A percentile compares a stretch with the other conserved stretches of the same genome.
phyloP scores from a whole-genome alignment of 2,113 vertebrate genomes.

The Meriones unguiculatus region DNA sequence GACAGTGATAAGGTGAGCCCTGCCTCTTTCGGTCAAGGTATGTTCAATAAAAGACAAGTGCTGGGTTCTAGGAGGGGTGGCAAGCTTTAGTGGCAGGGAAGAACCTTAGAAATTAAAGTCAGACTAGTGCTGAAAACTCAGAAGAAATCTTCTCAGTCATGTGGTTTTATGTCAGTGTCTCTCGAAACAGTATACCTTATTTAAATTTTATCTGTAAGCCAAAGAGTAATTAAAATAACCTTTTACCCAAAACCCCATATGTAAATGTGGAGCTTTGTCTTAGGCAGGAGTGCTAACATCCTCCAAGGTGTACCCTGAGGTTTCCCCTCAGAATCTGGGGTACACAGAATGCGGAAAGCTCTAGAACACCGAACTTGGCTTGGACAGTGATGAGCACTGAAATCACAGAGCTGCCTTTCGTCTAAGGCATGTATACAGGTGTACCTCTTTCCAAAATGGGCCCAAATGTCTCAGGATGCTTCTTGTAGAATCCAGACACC shows the following conservation, averaged over 20 bases:
- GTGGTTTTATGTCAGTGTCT: neutral
- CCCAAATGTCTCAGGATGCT: neutral
- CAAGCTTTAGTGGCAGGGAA: too few species aligned
- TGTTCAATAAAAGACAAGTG: neutral
- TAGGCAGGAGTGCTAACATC: accelerated
- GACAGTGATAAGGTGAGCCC: conserved; percentile 97
- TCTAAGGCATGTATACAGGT: neutral
- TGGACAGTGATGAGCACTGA: accelerated
- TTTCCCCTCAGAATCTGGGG: neutral
- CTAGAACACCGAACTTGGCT: neutral
- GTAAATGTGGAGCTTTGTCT: neutral
- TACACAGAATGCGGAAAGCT: neutral
- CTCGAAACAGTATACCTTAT: neutral
- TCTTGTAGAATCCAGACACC: neutral
- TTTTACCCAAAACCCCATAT: neutral
- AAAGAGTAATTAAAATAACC: neutral
- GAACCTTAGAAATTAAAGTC: accelerated
- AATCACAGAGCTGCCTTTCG: neutral
- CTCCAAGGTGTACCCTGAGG: neutral
- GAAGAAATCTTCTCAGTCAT: accelerated
- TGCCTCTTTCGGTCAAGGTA: too few species aligned
- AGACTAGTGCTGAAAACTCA: neutral
- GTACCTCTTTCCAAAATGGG: neutral
- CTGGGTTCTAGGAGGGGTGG: neutral
- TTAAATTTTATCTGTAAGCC: neutral